Percentiles rank a stretch among this genome's conserved stretches.
Conservation (phyloP, 2,113 vertebrate genomes). For the Halichoerus grypus region DNA sequence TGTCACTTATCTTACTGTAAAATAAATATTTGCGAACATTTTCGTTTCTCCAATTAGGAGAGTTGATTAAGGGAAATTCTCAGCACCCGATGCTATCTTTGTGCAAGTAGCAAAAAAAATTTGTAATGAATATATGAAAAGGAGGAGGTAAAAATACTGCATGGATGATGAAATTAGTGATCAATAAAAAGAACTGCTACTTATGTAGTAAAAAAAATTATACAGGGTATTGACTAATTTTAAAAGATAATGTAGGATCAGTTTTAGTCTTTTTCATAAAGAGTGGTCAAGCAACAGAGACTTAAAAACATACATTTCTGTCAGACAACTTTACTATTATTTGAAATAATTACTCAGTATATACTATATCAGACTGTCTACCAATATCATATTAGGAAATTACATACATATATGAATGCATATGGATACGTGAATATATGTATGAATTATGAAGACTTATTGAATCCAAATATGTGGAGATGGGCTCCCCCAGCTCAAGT, state of each 20-base stretch:
- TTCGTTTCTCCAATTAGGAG: not conserved
- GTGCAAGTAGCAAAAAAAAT: not conserved
- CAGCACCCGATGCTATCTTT: not conserved
- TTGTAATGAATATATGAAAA: not conserved
- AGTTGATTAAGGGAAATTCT: not conserved
- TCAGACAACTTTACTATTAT: not conserved
- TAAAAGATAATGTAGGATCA: not conserved
- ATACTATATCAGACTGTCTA: not conserved
- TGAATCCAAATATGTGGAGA: not conserved
- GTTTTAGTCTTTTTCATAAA: not conserved
- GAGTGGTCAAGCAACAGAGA: not conserved
- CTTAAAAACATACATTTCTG: not conserved
- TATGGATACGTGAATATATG: not conserved
- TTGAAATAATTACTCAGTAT: not conserved
- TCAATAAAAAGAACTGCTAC: not conserved
- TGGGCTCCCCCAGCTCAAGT: not conserved
- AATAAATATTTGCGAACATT: conserved; percentile 25
- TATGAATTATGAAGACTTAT: not conserved
- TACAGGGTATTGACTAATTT: not conserved
- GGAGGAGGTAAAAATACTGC: not conserved
- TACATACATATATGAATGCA: not conserved
- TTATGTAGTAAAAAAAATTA: not conserved
- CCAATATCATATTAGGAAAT: not conserved
- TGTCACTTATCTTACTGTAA: not conserved
- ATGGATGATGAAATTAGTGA: not conserved